Evolutionary conservation across 2,888 invertebrate genomes (phyloP).

Genomic region (Diogma glabrata): DNA sequence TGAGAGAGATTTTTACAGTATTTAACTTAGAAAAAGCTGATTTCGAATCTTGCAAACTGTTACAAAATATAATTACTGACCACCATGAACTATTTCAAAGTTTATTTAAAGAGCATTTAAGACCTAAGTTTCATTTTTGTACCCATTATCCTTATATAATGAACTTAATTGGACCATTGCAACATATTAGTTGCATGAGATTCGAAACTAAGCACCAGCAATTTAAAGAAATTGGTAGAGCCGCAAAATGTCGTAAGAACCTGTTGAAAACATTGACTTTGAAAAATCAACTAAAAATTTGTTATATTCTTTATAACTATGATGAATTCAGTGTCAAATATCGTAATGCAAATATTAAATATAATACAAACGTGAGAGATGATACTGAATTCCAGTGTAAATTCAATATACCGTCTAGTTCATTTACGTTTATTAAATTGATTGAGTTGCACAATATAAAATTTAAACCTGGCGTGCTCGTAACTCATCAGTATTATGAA

Average conservation of each 20-base stretch:
- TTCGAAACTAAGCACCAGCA: neutral
- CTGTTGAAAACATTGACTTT: neutral
- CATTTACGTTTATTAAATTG: no score
- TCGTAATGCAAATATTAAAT: no score
- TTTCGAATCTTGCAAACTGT: neutral
- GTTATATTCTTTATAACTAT: neutral
- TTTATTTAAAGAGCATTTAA: neutral
- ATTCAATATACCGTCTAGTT: no score
- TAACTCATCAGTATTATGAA: no score
- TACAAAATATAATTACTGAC: neutral
- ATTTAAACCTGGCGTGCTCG: no score
- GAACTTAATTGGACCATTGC: neutral
- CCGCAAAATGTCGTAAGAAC: neutral
- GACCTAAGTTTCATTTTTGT: conserved; percentile 1
- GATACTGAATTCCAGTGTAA: no score
- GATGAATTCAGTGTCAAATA: neutral
- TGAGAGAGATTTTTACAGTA: neutral
- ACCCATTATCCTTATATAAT: neutral
- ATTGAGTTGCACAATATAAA: no score
- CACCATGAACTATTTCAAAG: neutral
- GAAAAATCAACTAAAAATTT: neutral
- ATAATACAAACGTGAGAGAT: no score
- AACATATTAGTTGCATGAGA: neutral
- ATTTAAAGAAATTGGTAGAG: neutral
- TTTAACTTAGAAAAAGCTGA: neutral